Conservation (phyloP, 2,797 vertebrate genomes). For the Sebastes paucispinis region DNA sequence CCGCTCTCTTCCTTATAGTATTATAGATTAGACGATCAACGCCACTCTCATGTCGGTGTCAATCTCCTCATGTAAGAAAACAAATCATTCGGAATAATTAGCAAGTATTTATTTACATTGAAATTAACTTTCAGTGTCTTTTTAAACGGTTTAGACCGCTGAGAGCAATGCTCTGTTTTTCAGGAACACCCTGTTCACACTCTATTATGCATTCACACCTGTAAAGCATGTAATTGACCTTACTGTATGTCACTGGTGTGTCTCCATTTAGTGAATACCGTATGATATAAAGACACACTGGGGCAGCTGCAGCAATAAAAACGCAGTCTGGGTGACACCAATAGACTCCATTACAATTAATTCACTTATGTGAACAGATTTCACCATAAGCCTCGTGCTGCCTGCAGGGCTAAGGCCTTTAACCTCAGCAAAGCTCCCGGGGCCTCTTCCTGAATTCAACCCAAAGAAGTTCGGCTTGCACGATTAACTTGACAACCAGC, state of each 20-base stretch:
- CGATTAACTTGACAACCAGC: background rate
- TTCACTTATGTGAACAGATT: conserved; percentile 11
- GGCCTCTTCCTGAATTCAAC: background rate
- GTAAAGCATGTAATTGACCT: background rate
- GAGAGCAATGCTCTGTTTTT: no score
- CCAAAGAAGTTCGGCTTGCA: background rate
- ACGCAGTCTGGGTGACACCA: background rate
- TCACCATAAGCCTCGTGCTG: background rate
- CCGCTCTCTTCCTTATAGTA: background rate
- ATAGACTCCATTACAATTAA: background rate
- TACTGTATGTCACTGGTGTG: background rate
- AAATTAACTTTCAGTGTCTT: background rate
- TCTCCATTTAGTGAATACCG: background rate
- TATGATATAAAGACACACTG: background rate
- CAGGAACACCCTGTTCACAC: background rate
- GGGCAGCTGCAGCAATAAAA: background rate
- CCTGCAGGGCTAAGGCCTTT: background rate
- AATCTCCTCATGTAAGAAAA: no score
- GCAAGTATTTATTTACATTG: background rate
- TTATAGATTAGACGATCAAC: background rate
- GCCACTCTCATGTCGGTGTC: background rate
- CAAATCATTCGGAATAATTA: background rate
- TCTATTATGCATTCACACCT: background rate
- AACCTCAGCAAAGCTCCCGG: background rate
- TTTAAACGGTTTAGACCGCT: background rate